phyloP scores from a whole-genome alignment of 2,113 vertebrate species.

The Rhinichthys klamathensis region DNA sequence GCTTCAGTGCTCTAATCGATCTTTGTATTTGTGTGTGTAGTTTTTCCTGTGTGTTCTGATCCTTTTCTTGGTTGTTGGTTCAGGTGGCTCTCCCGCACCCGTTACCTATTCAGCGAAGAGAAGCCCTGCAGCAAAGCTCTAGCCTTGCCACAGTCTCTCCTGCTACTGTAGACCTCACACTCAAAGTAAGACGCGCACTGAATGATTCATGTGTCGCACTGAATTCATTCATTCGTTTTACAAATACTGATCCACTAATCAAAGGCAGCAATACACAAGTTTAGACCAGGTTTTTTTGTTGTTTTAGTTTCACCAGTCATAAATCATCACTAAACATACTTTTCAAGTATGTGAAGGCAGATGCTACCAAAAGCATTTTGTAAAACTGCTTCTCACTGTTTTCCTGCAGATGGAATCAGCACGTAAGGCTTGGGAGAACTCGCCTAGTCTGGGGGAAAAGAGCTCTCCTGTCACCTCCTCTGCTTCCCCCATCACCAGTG shows the following conservation, averaged over 20 bases:
- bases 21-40: not conserved
- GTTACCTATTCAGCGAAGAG: slow-evolving; percentile 91
- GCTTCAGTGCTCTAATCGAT: not conserved
- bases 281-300: not conserved
- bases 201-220: not conserved
- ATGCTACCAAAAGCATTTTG: not conserved
- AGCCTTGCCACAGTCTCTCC: slow-evolving; percentile 95
- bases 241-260: not conserved
- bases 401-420: slow-evolving; percentile 94
- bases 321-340: not conserved
- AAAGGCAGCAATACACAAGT: too few relatives aligned
- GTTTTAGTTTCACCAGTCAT: not conserved
- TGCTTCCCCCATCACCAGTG: slow-evolving; percentile 84
- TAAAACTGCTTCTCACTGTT: not conserved
- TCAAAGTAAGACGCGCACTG: slow-evolving; percentile 81
- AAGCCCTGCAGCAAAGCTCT: slow-evolving; percentile 93
- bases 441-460: slow-evolving; percentile 91
- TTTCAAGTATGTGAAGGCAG: not conserved
- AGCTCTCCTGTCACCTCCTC: slow-evolving; percentile 89
- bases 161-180: slow-evolving; percentile 95
- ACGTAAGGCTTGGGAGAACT: slow-evolving; percentile 98
- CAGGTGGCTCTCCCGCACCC: slow-evolving; percentile 95
- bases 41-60: not conserved
- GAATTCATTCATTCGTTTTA: not conserved
- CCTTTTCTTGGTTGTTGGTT: slow-evolving; percentile 61